Base-by-base conservation (phyloP, 2,797 vertebrate genomes). In the Atherinosoma microstoma region DNA sequence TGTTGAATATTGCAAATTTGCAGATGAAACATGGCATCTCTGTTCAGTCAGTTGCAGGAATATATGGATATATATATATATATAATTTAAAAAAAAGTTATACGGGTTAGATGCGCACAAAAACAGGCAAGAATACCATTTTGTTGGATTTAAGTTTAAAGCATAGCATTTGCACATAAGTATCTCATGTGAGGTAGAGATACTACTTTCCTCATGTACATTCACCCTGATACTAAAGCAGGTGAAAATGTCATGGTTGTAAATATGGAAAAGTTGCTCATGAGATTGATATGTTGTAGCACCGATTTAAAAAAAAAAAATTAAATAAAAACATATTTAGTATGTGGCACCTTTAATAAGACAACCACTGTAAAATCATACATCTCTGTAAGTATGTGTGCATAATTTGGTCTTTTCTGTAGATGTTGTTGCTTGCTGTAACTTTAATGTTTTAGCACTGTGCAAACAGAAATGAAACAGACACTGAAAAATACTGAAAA, bases 151-250 rank as follows among this genome's bases (percentile, higher is more conserved):
- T 61, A 72, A 70, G 70, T 74, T 83, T 54, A 78, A 90, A 78
- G 83, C 86, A 89, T 85, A 78, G 67, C 49, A 77, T 91, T 93
- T 92, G 92, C 92, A 93, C 92, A 87, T 16, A 78, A 36, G 71
- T 87, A 78, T 90, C 84, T 87, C 64, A 27, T 58, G 49, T 77
- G 77, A 89, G 58, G 67, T 72, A 58, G 83, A 80, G 86, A 83
- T 83, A 76, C 77, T 58, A 77, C 76, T 59, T 62, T 82, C 65
- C 76, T 67, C 42, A 75, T 82, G 64, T 75, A 61, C 57, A 76
- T 69, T 68, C 68, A 75, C 57, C 53, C 79, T 87, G 54, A 57
- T 58, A 66, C 51, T 73, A 59, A 76, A 68, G 58, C 83, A 74
- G 83, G 75, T 76, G 79, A 71, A 78, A 58, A 74, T 66, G 69